Evolutionary conservation across 2,113 vertebrate species (phyloP).

Genomic region (Hemiscyllium ocellatum): DNA sequence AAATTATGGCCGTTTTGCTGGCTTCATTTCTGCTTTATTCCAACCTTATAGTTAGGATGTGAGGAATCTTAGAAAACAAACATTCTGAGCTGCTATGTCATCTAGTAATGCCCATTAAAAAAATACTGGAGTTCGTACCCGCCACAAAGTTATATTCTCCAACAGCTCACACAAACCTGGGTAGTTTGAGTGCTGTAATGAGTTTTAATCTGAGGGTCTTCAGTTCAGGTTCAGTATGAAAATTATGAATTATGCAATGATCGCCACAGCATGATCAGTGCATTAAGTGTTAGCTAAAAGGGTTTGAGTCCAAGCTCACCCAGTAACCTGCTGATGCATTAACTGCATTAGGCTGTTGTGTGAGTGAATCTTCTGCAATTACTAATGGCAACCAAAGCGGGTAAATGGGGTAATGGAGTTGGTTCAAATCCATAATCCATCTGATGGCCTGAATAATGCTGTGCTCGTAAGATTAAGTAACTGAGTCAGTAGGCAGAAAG

Average conservation of each 20-base stretch:
- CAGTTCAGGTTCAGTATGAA: neutral
- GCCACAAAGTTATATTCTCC: neutral
- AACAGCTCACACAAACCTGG: neutral
- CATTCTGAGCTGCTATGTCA: neutral
- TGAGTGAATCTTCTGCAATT: neutral
- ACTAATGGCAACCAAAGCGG: neutral
- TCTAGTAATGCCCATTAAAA: neutral
- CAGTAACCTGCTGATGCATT: neutral
- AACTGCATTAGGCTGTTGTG: neutral
- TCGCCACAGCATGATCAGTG: neutral
- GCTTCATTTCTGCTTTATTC: neutral
- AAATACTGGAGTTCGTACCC: neutral
- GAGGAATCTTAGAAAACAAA: neutral
- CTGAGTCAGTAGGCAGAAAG: constrained; percentile 4
- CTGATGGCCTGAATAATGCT: neutral
- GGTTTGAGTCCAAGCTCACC: neutral
- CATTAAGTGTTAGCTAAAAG: neutral
- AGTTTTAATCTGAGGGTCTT: neutral
- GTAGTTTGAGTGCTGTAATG: neutral
- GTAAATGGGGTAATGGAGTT: neutral
- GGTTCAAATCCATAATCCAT: neutral
- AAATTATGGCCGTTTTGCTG: neutral
- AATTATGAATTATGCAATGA: neutral
- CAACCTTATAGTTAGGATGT: neutral
- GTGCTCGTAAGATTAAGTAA: neutral